A percentile compares a stretch with the other conserved stretches of the same genome.
Evolutionary conservation across 2,113 vertebrate species (phyloP).

Genomic region (Spilogale gracilis): DNA sequence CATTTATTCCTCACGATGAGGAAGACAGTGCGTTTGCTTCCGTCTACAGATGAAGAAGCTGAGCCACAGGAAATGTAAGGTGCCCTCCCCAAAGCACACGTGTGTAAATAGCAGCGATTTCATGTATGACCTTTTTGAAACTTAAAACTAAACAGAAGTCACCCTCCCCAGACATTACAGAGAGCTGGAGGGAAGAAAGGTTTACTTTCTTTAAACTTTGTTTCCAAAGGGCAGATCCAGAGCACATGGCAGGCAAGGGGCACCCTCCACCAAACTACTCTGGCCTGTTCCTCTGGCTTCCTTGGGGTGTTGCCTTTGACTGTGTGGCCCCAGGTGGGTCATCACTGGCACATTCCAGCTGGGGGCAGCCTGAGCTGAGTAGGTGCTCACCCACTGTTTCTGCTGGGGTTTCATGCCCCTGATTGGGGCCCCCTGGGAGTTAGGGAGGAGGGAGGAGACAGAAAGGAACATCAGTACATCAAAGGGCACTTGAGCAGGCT

Average conservation of each 20-base stretch:
- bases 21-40: neutral
- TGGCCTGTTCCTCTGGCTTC: neutral
- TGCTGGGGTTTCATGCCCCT: neutral
- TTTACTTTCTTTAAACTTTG: neutral
- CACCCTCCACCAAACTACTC: neutral
- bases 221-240: neutral
- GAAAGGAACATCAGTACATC: neutral
- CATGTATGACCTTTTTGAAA: neutral
- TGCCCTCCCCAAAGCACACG: neutral
- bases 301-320: fast-evolving
- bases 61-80: neutral
- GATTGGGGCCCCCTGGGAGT: neutral
- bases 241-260: neutral
- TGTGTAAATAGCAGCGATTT: neutral
- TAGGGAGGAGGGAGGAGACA: neutral
- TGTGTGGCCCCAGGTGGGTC: neutral
- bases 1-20: neutral
- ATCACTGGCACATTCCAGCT: fast-evolving
- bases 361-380: neutral
- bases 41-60: neutral
- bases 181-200: neutral
- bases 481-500: neutral
- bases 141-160: neutral
- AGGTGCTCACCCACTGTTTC: neutral
- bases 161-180: neutral